Conservation (phyloP, 2,113 vertebrate genomes). For the Nannobrachium achirus region DNA sequence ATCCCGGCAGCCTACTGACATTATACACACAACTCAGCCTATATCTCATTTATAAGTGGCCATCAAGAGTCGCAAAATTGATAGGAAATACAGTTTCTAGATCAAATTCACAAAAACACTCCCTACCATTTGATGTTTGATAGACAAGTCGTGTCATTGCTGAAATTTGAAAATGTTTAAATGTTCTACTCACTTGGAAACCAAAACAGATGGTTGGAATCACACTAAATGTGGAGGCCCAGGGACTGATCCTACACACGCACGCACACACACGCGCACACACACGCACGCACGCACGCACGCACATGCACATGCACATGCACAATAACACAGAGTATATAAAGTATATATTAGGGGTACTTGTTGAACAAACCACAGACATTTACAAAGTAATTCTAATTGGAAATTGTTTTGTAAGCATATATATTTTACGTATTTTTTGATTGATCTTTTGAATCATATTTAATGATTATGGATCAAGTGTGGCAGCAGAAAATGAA, state of each 20-base stretch:
- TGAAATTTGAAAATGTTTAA: not conserved
- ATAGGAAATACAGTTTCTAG: not conserved
- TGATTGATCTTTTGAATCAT: too few species aligned
- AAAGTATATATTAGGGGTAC: too few species aligned
- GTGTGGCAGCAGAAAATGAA: too few species aligned
- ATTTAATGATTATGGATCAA: too few species aligned
- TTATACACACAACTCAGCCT: not conserved
- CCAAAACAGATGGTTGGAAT: constrained; percentile 96
- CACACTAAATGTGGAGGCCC: constrained; percentile 86
- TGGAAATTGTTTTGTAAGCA: too few species aligned
- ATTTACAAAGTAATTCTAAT: too few species aligned
- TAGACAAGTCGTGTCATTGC: not conserved
- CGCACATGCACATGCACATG: not conserved
- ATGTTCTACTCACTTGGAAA: constrained; percentile 86
- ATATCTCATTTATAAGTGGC: not conserved
- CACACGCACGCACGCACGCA: not conserved
- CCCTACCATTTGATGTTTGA: not conserved
- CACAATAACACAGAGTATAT: too few species aligned
- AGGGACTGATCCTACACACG: constrained; percentile 79
- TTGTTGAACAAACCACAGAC: too few species aligned
- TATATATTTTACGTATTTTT: too few species aligned
- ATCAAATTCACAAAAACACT: not conserved
- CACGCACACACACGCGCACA: constrained; percentile 4
- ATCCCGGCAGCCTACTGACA: not conserved
- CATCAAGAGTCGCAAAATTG: too few species aligned